Conservation (phyloP, 2,797 vertebrate genomes). For the Meriones psammophilus region DNA sequence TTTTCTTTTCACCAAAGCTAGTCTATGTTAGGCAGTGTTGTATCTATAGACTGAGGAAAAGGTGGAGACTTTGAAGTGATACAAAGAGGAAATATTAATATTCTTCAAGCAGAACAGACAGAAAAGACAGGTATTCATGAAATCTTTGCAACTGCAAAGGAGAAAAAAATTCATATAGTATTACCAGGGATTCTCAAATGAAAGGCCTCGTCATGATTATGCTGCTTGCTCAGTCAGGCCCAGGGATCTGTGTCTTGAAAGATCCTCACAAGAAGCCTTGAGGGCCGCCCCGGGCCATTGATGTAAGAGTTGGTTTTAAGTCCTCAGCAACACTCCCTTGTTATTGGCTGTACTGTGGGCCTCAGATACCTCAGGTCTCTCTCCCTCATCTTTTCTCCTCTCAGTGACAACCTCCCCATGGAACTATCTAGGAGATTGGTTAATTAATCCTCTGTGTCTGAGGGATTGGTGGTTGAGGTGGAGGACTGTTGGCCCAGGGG, state of each 20-base stretch:
- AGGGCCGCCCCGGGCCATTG: not conserved
- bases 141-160: constrained; percentile 32
- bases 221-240: not conserved
- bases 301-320: not conserved
- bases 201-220: not conserved
- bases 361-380: not conserved
- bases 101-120: not conserved
- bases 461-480: not conserved
- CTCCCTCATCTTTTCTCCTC: not conserved
- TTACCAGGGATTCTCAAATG: not conserved
- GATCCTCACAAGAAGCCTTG: not conserved
- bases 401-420: fast-evolving
- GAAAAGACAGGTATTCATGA: not conserved
- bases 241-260: not conserved
- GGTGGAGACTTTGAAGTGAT: not conserved
- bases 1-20: not conserved
- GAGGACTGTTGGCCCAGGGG: not conserved
- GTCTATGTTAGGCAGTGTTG: not conserved
- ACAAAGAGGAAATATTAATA: not conserved
- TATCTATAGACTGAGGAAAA: not conserved
- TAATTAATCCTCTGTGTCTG: not conserved
- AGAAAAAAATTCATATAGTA: not conserved
- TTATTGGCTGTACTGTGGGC: not conserved
- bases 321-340: not conserved
- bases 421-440: not conserved